Conservation (phyloP, 2,888 invertebrate genomes). For the Phengaris arion region DNA sequence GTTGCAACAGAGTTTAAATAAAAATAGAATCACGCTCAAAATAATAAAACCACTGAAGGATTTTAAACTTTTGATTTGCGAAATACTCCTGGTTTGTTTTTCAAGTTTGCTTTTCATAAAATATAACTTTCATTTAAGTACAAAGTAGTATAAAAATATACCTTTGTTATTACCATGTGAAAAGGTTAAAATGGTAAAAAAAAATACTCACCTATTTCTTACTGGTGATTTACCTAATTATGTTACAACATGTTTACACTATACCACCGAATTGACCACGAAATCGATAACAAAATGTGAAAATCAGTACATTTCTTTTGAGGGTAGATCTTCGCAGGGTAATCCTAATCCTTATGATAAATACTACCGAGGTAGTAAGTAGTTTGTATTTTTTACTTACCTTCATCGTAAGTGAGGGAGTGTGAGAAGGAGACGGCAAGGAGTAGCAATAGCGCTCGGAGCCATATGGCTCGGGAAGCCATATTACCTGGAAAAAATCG, state of each 20-base stretch:
- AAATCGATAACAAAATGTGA: no score
- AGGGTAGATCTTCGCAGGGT: no score
- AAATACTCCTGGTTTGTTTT: not conserved
- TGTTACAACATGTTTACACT: no score
- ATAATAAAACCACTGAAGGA: not conserved
- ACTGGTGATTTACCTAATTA: no score
- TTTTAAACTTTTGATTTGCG: not conserved
- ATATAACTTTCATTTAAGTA: not conserved
- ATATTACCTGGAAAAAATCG: constrained; percentile 51
- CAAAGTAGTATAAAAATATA: no score
- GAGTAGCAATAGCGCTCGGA: constrained; percentile 53
- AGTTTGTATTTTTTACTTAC: constrained; percentile 47
- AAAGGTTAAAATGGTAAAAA: no score
- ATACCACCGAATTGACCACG: no score
- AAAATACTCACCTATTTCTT: no score
- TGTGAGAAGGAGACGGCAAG: constrained; percentile 49
- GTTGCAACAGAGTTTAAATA: constrained; percentile 11
- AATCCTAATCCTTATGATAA: no score
- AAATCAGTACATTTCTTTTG: no score
- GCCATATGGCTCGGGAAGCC: constrained; percentile 57
- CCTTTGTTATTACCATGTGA: no score
- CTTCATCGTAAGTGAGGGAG: constrained; percentile 75
- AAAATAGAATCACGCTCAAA: not conserved
- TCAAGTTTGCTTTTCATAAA: not conserved
- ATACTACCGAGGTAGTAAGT: no score